A percentile compares a stretch with the other conserved stretches of the same genome.
Conservation (phyloP, 2,797 vertebrate genomes). For the Melanotaenia trifasciata region DNA sequence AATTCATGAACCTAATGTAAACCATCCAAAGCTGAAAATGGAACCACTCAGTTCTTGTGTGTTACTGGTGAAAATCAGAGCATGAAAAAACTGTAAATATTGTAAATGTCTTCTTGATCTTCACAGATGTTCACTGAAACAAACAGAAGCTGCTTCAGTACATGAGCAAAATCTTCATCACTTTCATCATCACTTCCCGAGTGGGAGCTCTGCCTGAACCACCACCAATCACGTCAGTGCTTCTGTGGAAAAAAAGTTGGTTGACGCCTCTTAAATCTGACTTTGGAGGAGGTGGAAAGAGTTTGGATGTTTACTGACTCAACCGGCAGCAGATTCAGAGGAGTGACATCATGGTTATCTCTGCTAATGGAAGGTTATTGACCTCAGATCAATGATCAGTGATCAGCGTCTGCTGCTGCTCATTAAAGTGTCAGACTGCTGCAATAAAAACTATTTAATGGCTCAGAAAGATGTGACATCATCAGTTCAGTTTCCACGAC, state of each 20-base stretch:
- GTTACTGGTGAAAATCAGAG: too few relatives aligned
- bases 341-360: too few relatives aligned
- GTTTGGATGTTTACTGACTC: background rate
- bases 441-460: slow-evolving; percentile 3
- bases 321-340: background rate
- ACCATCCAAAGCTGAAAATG: too few relatives aligned
- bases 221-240: too few relatives aligned
- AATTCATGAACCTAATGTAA: too few relatives aligned
- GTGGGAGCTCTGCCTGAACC: too few relatives aligned
- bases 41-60: too few relatives aligned
- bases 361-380: background rate
- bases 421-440: slow-evolving; percentile 8
- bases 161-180: background rate
- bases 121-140: background rate
- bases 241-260: background rate
- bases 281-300: background rate
- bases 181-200: background rate
- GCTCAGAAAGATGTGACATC: background rate
- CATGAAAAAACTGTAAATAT: too few relatives aligned
- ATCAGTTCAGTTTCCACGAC: slow-evolving; percentile 5
- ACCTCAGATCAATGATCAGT: slow-evolving; percentile 1
- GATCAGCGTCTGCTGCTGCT: background rate
- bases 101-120: background rate
- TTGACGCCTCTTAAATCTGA: background rate
- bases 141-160: background rate